These are phyloP conservation scores for Nephila pilipes DNA, from an alignment of 1,140 invertebrate species.

Conservation along the genomic window DNA sequence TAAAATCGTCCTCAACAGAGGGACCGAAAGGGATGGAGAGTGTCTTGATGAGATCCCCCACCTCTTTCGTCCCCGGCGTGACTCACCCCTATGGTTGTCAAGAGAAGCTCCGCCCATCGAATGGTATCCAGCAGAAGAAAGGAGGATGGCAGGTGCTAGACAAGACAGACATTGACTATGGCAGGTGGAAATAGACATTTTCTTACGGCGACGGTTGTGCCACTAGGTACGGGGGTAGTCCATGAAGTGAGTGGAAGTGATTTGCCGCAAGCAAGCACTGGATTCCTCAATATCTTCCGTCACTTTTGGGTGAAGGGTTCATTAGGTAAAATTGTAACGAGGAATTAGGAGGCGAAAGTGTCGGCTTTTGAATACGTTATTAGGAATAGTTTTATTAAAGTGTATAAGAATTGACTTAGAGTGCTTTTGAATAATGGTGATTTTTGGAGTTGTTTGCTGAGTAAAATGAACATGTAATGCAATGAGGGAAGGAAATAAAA, in stretches of 20 bases:
- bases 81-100: conserved; percentile 48
- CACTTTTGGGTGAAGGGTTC: not conserved
- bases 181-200: conserved; percentile 75
- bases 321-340: conserved; percentile 8
- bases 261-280: not conserved
- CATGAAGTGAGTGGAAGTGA: conserved; percentile 24
- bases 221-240: conserved; percentile 24
- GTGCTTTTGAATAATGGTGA: too few species aligned
- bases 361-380: too few species aligned
- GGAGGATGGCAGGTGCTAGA: conserved; percentile 70
- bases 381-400: too few species aligned
- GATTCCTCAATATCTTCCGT: not conserved
- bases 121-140: conserved; percentile 32
- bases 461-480: too few species aligned
- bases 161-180: conserved; percentile 62
- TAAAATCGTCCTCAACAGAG: conserved; percentile 43
- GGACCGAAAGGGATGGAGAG: conserved; percentile 58
- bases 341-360: not conserved
- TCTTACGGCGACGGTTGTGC: conserved; percentile 53
- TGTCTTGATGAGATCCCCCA: conserved; percentile 13
- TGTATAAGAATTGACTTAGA: too few species aligned
- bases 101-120: conserved; percentile 1
- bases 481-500: too few species aligned
- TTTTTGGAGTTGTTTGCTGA: too few species aligned
- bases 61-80: conserved; percentile 26